Percentiles rank a stretch among this genome's conserved stretches.
These are phyloP conservation scores for Lytechinus pictus DNA, from an alignment of 35 echinoderm and acorn worm genomes.

Conservation along the genomic window DNA sequence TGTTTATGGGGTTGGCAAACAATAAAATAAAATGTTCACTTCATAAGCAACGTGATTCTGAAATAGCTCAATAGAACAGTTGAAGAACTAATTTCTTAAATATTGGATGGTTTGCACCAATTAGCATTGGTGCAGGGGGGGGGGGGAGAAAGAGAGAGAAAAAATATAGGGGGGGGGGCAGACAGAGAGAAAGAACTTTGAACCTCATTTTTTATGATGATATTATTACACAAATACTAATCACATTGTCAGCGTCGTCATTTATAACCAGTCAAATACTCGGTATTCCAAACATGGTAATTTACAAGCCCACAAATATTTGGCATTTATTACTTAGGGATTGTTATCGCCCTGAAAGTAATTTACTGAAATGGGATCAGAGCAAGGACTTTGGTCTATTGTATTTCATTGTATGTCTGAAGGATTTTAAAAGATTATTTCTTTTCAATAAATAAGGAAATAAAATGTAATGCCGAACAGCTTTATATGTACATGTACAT, in stretches of 20 bases:
- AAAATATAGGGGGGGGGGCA: too few relatives aligned
- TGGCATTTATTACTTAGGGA: neutral
- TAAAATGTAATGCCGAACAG: neutral
- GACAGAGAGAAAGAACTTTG: too few relatives aligned
- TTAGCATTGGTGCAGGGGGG: too few relatives aligned
- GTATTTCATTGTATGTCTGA: neutral
- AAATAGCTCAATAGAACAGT: neutral
- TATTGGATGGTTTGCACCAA: too few relatives aligned
- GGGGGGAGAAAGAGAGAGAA: too few relatives aligned
- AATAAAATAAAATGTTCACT: neutral
- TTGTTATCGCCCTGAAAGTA: neutral
- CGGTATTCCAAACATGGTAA: neutral
- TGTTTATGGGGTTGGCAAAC: neutral
- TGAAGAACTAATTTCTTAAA: neutral
- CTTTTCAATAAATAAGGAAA: neutral
- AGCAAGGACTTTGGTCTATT: neutral
- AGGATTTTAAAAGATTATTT: neutral
- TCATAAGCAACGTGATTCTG: neutral
- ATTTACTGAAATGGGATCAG: neutral
- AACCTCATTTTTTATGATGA: too few relatives aligned
- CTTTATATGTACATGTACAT: too few relatives aligned
- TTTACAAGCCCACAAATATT: neutral
- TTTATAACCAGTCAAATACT: too few relatives aligned
- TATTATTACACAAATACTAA: too few relatives aligned
- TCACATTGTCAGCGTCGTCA: too few relatives aligned